Conservation (phyloP, 1,140 invertebrate species). For the Trachymyrmex septentrionalis region DNA sequence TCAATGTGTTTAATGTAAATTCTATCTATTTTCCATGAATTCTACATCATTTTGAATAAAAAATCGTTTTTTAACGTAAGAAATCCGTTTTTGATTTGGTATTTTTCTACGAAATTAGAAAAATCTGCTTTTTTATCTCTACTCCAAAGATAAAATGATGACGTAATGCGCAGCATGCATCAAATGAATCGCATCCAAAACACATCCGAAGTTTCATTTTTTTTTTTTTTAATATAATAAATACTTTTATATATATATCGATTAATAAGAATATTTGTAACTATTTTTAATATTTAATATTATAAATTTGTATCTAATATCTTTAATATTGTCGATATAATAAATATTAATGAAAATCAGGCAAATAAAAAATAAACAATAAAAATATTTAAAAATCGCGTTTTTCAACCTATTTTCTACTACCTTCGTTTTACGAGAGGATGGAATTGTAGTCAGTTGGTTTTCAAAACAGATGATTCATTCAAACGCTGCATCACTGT, state of each 20-base stretch:
- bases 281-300: not conserved
- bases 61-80: too few relatives aligned
- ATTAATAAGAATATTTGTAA: not conserved
- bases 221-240: not conserved
- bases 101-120: too few relatives aligned
- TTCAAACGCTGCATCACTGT: not conserved
- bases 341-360: not conserved
- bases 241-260: not conserved
- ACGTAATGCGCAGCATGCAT: too few relatives aligned
- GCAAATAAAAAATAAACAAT: not conserved
- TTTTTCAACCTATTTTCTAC: not conserved
- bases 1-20: too few relatives aligned
- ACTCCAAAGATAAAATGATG: too few relatives aligned
- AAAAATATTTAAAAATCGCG: not conserved
- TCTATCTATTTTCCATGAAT: too few relatives aligned
- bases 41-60: too few relatives aligned
- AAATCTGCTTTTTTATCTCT: too few relatives aligned
- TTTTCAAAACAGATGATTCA: conserved; percentile 25
- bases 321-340: not conserved
- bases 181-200: too few relatives aligned
- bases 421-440: not conserved
- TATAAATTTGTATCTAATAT: conserved; percentile 16
- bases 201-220: too few relatives aligned
- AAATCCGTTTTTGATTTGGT: too few relatives aligned
- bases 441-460: not conserved